A percentile compares a stretch with the other conserved stretches of the same genome.
These are phyloP conservation scores for Diarsia rubi DNA, from an alignment of 2,888 invertebrate genomes.

Conservation along the genomic window DNA sequence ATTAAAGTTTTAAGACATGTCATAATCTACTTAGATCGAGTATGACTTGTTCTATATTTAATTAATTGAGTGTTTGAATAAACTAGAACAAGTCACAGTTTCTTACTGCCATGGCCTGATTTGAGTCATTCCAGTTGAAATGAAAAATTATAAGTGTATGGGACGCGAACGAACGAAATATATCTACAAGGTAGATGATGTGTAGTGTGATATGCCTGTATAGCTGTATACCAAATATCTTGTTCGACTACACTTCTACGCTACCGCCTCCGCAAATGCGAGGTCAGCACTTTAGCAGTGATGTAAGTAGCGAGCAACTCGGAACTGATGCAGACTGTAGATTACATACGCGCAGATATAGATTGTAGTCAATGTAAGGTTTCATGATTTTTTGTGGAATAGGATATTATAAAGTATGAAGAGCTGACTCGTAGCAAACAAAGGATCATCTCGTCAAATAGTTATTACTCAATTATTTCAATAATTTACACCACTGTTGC, in stretches of 20 bases:
- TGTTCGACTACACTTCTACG: not conserved
- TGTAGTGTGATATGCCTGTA: not conserved
- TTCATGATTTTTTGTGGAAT: not conserved
- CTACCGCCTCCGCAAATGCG: constrained; percentile 12
- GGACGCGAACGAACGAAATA: not conserved
- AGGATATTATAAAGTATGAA: not conserved
- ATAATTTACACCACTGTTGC: not conserved
- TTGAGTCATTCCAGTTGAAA: too few relatives aligned
- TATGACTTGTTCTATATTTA: not conserved
- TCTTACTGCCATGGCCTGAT: too few relatives aligned
- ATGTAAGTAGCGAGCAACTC: not conserved
- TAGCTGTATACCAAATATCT: not conserved
- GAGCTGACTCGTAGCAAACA: not conserved
- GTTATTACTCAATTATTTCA: not conserved
- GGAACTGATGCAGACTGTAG: constrained; percentile 22
- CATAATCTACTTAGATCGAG: not conserved
- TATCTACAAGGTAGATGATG: not conserved
- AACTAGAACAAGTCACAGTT: too few relatives aligned
- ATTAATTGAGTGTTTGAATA: too few relatives aligned
- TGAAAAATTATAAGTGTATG: not conserved
- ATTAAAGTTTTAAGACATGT: not conserved
- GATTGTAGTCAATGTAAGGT: not conserved
- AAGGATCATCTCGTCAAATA: not conserved
- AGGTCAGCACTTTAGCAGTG: constrained; percentile 14
- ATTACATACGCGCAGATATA: constrained; percentile 16